Evolutionary conservation across 2,797 vertebrate genomes (phyloP), one percentile per base, ranked within the genome.

Genomic region (Semaprochilodus insignis): DNA sequence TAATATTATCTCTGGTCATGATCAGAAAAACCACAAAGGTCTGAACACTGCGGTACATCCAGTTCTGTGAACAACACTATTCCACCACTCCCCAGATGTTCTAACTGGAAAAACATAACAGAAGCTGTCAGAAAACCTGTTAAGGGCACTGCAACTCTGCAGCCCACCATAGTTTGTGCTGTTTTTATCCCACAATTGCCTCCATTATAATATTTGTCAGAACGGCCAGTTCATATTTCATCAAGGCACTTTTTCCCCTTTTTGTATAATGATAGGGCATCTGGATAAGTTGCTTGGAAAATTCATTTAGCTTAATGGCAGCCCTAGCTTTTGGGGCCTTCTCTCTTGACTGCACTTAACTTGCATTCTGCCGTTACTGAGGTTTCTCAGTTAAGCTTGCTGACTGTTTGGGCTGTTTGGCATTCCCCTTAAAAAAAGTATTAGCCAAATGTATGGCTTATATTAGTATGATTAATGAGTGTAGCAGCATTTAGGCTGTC

Each of bases 81-180:
- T 85, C 82, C 85, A 88, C 15, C 87, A 88, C 74, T 89, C 88
- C 60, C 74, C 54, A 70, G 60, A 89, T 88, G 82, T 88, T 87
- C 87, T 90, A 87, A 93, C 89, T 87, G 89, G 88, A 90, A 92
- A 91, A 92, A 85, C 87, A 92, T 87, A 88, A 74, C 51, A 36
- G 8, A 17, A 69, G 57, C 73, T 57, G 74, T 44, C 63, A 80
- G 27, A 72, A 80, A 85, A 69, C 86, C 84, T 78, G 76, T 90
- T 77, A 84, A 83, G 84, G 19, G 27, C 55, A 40, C 1, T 57
- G 14, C 55, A 57, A 78, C 48, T 66, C 66, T 79, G 82, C 77
- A 84, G 44, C 67, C 17, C 71, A 81, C 83, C 81, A 6, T 75
- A 75, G 71, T 81, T 59, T 72, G 16, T 21, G n/a, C 78, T 81